Conservation (phyloP, 2,797 vertebrate species). For the Hypotaenidia philippensis region DNA sequence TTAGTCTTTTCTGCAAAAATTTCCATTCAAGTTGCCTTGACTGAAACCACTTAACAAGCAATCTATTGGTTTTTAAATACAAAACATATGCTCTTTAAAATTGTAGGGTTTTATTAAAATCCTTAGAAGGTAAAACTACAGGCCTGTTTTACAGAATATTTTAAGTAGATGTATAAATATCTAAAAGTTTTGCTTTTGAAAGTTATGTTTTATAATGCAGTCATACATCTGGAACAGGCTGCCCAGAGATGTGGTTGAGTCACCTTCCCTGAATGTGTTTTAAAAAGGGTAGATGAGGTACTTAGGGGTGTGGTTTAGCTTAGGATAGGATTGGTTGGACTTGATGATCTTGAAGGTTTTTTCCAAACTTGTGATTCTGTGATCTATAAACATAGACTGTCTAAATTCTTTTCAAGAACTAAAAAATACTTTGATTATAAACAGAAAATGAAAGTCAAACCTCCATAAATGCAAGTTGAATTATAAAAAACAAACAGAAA, state of each 20-base stretch:
- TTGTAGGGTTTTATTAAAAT: neutral
- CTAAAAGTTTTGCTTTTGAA: neutral
- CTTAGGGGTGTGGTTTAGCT: too few species aligned
- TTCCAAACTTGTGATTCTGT: too few species aligned
- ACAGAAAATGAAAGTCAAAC: neutral
- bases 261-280: too few species aligned
- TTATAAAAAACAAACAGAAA: neutral
- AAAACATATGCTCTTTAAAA: neutral
- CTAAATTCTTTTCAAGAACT: neutral
- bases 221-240: neutral
- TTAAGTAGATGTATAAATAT: neutral
- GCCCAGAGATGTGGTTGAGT: too few species aligned
- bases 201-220: neutral
- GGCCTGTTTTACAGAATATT: neutral
- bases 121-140: neutral
- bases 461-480: neutral
- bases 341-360: too few species aligned
- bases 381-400: neutral
- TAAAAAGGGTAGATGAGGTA: too few species aligned
- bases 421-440: neutral
- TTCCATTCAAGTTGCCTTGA: neutral
- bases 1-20: neutral
- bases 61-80: neutral
- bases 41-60: neutral
- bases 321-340: too few species aligned